Base-by-base conservation (phyloP, 2,113 vertebrate species). In the Rhineura floridana region DNA sequence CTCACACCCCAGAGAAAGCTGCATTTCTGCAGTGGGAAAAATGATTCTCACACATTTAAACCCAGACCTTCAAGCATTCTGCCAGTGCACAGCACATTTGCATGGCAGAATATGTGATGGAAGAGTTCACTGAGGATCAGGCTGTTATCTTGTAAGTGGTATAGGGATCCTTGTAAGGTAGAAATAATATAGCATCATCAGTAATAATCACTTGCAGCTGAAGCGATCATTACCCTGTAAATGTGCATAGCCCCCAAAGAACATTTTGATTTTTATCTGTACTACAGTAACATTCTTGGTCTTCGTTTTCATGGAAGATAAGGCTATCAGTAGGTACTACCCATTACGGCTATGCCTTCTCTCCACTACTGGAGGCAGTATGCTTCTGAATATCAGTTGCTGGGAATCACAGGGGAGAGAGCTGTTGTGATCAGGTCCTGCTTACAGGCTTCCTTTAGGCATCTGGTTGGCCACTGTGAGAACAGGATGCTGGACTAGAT, bases 131-230 rank as follows among this genome's bases (percentile, higher is more conserved):
- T 25, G 73, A 86, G 59, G 73, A 78, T 78, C 55, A 65, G 28
- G 4, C 4, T 63, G 10, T 11, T 46, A 63, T 7, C 12, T 28
- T 7, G 28, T 28, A 4, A 81, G 70, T 23, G 65, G 52, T 59
- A 67, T 42, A 70, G 11, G 42, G 48, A 46, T 82, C 46, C 44
- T 84, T 88, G 46, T 33, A 65, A 88, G 21, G 55, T 30, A 30
- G 13, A 44, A 85, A 44, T 50, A 76, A 67, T 21, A 7, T 69
- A 6, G 83, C 63, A 76, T 50, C 8, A 42, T 70, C 46, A 87
- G 79, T 76, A 83, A 85, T 87, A 52, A 81, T 42, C 4, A 39
- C 9, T 88, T 13, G 10, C 73, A 87, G 50, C 25, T 81, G 72
- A 78, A 75, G 2, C 6, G 30, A 72, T 88, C 42, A 59, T 78